phyloP scores from a whole-genome alignment of 2,113 vertebrate species.

The Mystacornis crossleyi region DNA sequence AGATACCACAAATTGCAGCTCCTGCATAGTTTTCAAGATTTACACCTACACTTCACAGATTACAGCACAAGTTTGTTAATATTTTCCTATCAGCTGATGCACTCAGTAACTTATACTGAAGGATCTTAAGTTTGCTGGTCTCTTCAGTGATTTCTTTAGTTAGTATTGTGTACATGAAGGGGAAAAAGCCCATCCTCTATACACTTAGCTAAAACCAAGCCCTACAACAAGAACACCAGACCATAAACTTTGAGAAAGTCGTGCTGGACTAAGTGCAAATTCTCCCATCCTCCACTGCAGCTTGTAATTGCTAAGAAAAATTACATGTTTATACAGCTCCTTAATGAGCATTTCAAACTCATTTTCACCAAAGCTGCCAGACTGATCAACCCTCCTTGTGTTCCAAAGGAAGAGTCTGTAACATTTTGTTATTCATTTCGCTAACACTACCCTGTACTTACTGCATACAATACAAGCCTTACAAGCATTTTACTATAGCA shows the following conservation, averaged over 20 bases:
- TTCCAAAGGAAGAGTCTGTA: background rate
- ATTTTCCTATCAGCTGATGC: background rate
- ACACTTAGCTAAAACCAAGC: background rate
- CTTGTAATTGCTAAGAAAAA: background rate
- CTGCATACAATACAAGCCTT: background rate
- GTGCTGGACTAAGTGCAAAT: background rate
- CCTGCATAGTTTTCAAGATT: background rate
- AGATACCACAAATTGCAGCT: background rate
- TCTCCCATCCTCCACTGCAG: background rate
- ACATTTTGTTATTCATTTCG: background rate
- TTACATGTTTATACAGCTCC: background rate
- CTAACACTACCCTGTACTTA: background rate
- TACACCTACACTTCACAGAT: background rate
- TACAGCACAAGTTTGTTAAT: background rate
- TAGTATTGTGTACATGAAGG: background rate
- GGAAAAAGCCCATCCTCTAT: background rate
- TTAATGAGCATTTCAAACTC: background rate
- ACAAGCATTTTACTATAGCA: background rate
- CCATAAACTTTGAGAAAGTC: accelerated
- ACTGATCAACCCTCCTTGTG: background rate
- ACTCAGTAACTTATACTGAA: background rate
- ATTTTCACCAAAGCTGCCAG: background rate
- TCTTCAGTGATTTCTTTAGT: background rate
- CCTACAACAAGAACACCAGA: background rate
- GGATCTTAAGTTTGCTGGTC: background rate